Conservation (phyloP, 2,797 vertebrate species). For the Meda fulgida region DNA sequence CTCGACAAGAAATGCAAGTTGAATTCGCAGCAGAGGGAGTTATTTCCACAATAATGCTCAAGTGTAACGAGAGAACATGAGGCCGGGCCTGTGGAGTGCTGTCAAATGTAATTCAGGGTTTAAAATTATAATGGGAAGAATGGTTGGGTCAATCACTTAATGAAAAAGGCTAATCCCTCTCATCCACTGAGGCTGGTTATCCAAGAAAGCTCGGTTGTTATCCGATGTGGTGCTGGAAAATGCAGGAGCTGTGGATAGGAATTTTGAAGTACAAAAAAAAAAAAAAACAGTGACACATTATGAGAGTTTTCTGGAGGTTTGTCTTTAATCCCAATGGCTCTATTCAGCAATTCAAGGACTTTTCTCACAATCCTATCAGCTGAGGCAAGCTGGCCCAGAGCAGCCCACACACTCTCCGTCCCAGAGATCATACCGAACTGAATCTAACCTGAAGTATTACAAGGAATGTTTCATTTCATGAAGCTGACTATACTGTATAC, state of each 20-base stretch:
- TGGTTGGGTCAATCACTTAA: slow-evolving; percentile 63
- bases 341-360: slow-evolving; percentile 53
- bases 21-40: slow-evolving; percentile 26
- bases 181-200: slow-evolving; percentile 62
- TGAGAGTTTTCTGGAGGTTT: slow-evolving; percentile 59
- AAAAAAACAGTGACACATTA: slow-evolving; percentile 61
- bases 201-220: slow-evolving; percentile 56
- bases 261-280: slow-evolving; percentile 6
- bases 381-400: slow-evolving; percentile 16
- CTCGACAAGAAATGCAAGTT: slow-evolving; percentile 11
- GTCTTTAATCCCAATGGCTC: slow-evolving; percentile 67
- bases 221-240: slow-evolving; percentile 48
- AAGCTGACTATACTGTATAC: background rate
- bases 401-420: background rate
- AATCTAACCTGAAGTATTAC: background rate
- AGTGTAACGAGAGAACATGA: slow-evolving; percentile 24
- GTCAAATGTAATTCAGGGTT: slow-evolving; percentile 43
- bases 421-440: background rate
- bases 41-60: slow-evolving; percentile 32
- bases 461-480: background rate
- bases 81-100: slow-evolving; percentile 22
- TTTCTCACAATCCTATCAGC: slow-evolving; percentile 49
- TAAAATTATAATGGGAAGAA: slow-evolving; percentile 51
- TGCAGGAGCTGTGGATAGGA: slow-evolving; percentile 11
- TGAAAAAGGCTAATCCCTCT: slow-evolving; percentile 65